phyloP scores from a whole-genome alignment of 2,113 vertebrate genomes.

The Brachirus orientalis region DNA sequence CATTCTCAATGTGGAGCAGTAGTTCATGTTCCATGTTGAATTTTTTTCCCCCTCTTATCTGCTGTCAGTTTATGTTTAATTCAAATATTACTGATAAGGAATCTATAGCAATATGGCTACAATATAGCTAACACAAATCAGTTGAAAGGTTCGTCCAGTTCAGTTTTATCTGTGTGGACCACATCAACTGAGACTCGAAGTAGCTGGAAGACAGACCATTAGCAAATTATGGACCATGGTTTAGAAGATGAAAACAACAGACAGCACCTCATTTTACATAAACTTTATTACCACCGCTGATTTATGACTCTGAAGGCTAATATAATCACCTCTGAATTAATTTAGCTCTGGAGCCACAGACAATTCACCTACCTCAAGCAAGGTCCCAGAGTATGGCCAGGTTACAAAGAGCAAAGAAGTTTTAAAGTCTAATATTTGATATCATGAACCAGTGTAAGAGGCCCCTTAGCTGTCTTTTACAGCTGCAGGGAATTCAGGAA shows the following conservation, averaged over 20 bases:
- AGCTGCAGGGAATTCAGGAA: neutral
- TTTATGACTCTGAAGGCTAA: slow-evolving; percentile 39
- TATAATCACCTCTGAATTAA: slow-evolving; percentile 25
- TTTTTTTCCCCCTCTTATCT: neutral
- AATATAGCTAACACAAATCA: slow-evolving; percentile 7
- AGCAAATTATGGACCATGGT: slow-evolving; percentile 32
- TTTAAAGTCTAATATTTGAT: neutral
- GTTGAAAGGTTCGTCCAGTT: slow-evolving; percentile 28
- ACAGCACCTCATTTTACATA: slow-evolving; percentile 22
- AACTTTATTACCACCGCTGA: slow-evolving; percentile 26
- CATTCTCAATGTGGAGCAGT: too few relatives aligned
- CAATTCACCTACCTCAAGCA: slow-evolving; percentile 1
- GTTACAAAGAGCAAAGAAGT: neutral
- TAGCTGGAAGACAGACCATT: slow-evolving; percentile 38
- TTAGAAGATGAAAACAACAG: slow-evolving; percentile 40
- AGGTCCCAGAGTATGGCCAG: neutral
- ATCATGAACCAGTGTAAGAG: neutral
- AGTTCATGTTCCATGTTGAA: neutral
- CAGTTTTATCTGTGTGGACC: slow-evolving; percentile 16
- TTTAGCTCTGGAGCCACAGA: slow-evolving; percentile 12
- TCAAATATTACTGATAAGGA: too few relatives aligned
- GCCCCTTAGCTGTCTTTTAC: neutral
- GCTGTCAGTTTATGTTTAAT: too few relatives aligned
- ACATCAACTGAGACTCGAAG: slow-evolving; percentile 20
- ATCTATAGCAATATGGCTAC: neutral